Evolutionary conservation across 1,140 invertebrate species (phyloP).

Genomic region (Lethrus apterus): DNA sequence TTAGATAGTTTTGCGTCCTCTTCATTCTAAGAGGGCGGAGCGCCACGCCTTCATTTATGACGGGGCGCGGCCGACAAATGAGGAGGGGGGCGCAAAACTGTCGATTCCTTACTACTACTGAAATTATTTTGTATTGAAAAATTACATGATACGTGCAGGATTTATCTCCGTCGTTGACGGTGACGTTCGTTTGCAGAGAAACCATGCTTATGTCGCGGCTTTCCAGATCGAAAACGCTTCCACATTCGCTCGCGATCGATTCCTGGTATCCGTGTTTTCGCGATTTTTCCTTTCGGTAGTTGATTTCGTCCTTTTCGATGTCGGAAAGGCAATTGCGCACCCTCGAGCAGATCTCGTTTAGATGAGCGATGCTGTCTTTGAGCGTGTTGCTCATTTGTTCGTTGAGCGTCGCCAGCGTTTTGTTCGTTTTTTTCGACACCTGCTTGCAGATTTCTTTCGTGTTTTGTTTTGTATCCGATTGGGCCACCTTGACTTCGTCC

Average conservation of each 20-base stretch:
- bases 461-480: no score
- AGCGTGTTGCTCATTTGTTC: slow-evolving; percentile 14
- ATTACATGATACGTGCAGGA: no score
- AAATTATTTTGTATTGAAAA: no score
- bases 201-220: no score
- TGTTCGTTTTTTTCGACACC: slow-evolving; percentile 5
- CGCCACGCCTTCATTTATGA: background rate
- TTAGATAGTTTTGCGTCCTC: background rate
- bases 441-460: slow-evolving; percentile 17
- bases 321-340: slow-evolving; percentile 1
- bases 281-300: slow-evolving; percentile 1
- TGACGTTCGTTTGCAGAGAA: no score
- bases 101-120: no score
- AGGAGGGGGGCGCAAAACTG: no score
- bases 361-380: slow-evolving; percentile 7
- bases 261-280: background rate
- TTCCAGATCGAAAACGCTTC: background rate
- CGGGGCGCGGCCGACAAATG: background rate
- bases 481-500: no score
- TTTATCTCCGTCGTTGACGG: no score
- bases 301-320: slow-evolving; percentile 8
- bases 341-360: slow-evolving; percentile 10
- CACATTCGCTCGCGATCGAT: background rate
- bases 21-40: no score
- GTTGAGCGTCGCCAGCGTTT: slow-evolving; percentile 7